These are phyloP conservation scores for Sarcophaga caerulescens DNA, from an alignment of 2,888 invertebrate species.

Conservation along the genomic window DNA sequence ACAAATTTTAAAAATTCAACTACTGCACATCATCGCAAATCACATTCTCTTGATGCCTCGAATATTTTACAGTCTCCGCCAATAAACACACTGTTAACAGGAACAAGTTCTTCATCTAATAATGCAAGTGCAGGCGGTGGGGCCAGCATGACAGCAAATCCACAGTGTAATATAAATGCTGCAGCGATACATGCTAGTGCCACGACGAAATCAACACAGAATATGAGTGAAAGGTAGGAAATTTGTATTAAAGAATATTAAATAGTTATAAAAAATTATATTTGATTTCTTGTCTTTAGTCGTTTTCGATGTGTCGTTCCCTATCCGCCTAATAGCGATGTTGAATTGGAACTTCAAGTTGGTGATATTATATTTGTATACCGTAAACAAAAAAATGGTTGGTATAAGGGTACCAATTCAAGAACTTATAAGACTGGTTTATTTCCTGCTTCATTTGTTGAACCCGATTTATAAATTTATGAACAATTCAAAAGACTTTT, in stretches of 20 bases:
- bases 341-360: conserved; percentile 93
- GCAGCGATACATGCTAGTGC: conserved; percentile 78
- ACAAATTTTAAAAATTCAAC: conserved; percentile 59
- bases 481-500: conserved; percentile 38
- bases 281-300: conserved; percentile 67
- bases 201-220: conserved; percentile 79
- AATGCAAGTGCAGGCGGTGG: conserved; percentile 33
- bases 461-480: conserved; percentile 82
- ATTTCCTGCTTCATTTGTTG: conserved; percentile 97
- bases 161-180: conserved; percentile 71
- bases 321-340: conserved; percentile 96
- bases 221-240: conserved; percentile 80
- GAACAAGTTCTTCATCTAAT: conserved; percentile 62
- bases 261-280: background rate
- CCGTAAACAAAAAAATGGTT: conserved; percentile 95
- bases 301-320: conserved; percentile 95
- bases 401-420: conserved; percentile 96
- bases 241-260: background rate
- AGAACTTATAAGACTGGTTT: conserved; percentile 95
- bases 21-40: conserved; percentile 86
- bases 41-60: conserved; percentile 89
- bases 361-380: conserved; percentile 96
- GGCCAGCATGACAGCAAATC: conserved; percentile 32
- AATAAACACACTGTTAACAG: conserved; percentile 77
- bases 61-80: conserved; percentile 57